Evolutionary conservation across 1,140 invertebrate genomes (phyloP).

Genomic region (Anastrepha obliqua): DNA sequence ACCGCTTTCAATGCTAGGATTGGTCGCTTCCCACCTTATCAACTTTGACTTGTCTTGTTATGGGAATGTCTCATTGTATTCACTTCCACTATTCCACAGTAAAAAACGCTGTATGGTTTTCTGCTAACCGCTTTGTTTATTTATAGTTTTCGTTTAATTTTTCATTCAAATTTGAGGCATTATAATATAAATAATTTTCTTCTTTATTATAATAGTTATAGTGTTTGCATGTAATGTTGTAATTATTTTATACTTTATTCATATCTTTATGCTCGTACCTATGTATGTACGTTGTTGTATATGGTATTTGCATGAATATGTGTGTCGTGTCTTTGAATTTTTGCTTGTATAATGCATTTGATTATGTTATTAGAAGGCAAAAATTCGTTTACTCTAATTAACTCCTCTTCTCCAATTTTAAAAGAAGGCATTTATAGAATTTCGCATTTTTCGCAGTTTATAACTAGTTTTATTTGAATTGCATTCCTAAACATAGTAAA

Average conservation of each 20-base stretch:
- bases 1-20: neutral
- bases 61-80: neutral
- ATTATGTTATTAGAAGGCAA: conserved; percentile 39
- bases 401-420: neutral
- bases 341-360: conserved; percentile 8
- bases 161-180: conserved; percentile 47
- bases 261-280: conserved; percentile 9
- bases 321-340: neutral
- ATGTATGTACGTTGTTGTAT: conserved; percentile 32
- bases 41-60: neutral
- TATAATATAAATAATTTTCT: conserved; percentile 53
- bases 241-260: conserved; percentile 23
- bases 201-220: conserved; percentile 49
- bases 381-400: neutral
- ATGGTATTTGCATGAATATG: conserved; percentile 33
- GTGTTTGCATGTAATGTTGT: conserved; percentile 45
- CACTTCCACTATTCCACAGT: neutral
- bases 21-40: conserved; percentile 2
- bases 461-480: conserved; percentile 52
- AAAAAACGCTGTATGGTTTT: neutral
- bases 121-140: conserved; percentile 40
- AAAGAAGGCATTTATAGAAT: conserved; percentile 35
- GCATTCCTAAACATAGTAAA: conserved; percentile 51
- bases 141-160: conserved; percentile 29
- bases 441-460: conserved; percentile 22